Conservation (phyloP, 2,888 invertebrate genomes). For the Xanthia togata region DNA sequence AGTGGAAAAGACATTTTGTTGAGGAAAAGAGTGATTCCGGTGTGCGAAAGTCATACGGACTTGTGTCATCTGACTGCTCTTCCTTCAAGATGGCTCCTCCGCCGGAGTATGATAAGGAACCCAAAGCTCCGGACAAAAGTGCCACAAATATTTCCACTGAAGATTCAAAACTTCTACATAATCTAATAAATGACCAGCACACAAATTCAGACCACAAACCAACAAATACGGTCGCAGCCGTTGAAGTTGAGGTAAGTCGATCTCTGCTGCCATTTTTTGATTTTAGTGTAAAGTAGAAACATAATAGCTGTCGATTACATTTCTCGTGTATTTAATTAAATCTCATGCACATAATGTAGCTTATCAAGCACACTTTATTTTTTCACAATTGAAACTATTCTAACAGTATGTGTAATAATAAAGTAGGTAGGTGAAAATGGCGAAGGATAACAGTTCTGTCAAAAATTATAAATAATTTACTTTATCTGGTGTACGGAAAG, state of each 20-base stretch:
- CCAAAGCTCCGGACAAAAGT: constrained; percentile 94
- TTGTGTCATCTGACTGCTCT: constrained; percentile 91
- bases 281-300: constrained; percentile 44
- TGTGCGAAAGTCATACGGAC: constrained; percentile 89
- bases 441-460: constrained; percentile 77
- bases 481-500: constrained; percentile 60
- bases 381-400: constrained; percentile 6
- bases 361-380: background rate
- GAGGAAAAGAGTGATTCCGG: constrained; percentile 83
- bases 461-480: constrained; percentile 71
- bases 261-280: constrained; percentile 69
- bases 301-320: constrained; percentile 34
- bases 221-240: constrained; percentile 77
- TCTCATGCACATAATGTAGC: background rate
- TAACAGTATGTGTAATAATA: constrained; percentile 42
- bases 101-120: constrained; percentile 94
- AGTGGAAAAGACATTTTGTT: constrained; percentile 77
- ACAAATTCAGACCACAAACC: constrained; percentile 83
- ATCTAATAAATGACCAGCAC: constrained; percentile 83
- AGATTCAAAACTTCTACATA: constrained; percentile 87
- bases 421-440: constrained; percentile 78
- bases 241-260: constrained; percentile 87
- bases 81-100: constrained; percentile 94
- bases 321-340: constrained; percentile 3
- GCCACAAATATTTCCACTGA: constrained; percentile 82